These are phyloP conservation scores for Muschampia plurimacula DNA, from an alignment of 2,888 invertebrate genomes.

Conservation along the genomic window DNA sequence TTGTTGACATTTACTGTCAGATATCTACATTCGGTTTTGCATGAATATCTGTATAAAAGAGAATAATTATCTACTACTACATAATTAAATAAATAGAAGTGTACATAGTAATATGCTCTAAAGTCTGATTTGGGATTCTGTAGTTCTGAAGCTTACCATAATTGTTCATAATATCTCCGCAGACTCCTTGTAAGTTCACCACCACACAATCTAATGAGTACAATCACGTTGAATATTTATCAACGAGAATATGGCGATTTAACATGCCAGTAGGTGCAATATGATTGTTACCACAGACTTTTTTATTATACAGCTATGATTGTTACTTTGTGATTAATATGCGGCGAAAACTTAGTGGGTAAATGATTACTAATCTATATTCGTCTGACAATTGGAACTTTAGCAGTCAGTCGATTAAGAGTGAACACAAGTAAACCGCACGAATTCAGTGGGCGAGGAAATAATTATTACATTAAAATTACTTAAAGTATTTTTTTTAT, in stretches of 20 bases:
- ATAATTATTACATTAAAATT: not conserved
- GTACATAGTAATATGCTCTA: not conserved
- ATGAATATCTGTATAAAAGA: not conserved
- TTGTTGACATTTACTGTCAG: not conserved
- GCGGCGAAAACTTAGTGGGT: not conserved
- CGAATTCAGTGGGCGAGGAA: not conserved
- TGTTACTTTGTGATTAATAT: not conserved
- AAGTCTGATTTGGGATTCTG: not conserved
- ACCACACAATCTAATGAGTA: not conserved
- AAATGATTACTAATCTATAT: not conserved
- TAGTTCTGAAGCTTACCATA: not conserved
- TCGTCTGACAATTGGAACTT: not conserved
- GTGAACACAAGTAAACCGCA: slow-evolving; percentile 16
- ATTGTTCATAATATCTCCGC: not conserved
- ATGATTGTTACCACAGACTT: not conserved
- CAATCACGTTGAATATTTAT: not conserved
- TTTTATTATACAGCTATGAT: not conserved
- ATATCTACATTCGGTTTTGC: not conserved
- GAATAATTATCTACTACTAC: not conserved
- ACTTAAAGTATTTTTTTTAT: not conserved
- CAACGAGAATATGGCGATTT: not conserved
- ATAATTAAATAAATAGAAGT: too few species aligned
- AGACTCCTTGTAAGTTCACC: not conserved
- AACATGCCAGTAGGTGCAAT: not conserved
- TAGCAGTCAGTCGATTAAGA: not conserved